phyloP scores from a whole-genome alignment of 2,113 vertebrate genomes.

The Catagonus wagneri region DNA sequence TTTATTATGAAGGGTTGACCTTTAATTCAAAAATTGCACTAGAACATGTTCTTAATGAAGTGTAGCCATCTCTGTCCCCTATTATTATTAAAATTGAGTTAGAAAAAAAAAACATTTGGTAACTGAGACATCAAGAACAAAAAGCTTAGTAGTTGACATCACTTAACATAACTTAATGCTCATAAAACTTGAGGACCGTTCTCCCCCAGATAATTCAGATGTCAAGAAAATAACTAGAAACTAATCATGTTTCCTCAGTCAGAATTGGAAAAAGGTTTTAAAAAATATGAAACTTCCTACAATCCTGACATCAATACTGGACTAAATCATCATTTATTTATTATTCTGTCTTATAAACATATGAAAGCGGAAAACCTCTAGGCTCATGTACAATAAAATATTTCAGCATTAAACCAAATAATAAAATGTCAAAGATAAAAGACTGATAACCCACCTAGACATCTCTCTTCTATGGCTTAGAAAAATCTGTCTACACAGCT shows the following conservation, averaged over 20 bases:
- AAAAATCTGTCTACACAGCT: slow-evolving; percentile 41
- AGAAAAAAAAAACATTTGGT: not conserved
- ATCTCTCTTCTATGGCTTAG: not conserved
- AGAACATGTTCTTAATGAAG: not conserved
- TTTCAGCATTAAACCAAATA: slow-evolving; percentile 71
- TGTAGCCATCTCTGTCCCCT: not conserved
- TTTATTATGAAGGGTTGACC: not conserved
- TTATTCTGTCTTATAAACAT: slow-evolving; percentile 79
- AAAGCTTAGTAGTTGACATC: not conserved
- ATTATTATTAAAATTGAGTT: not conserved
- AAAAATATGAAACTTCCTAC: slow-evolving; percentile 54
- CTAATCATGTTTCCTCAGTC: slow-evolving; percentile 46
- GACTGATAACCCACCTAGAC: slow-evolving; percentile 49
- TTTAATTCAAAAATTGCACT: slow-evolving; percentile 42
- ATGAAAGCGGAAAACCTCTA: slow-evolving; percentile 73
- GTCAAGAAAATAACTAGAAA: slow-evolving; percentile 38
- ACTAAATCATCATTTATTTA: slow-evolving; percentile 79
- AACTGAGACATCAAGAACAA: not conserved
- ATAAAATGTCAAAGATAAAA: slow-evolving; percentile 78
- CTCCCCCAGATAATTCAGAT: not conserved
- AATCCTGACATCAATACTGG: slow-evolving; percentile 53
- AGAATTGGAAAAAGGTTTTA: slow-evolving; percentile 41
- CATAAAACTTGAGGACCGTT: not conserved
- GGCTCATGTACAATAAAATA: slow-evolving; percentile 75
- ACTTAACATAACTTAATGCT: not conserved